Base-by-base conservation (phyloP, 2,113 vertebrate species). In the Aramus guarauna region DNA sequence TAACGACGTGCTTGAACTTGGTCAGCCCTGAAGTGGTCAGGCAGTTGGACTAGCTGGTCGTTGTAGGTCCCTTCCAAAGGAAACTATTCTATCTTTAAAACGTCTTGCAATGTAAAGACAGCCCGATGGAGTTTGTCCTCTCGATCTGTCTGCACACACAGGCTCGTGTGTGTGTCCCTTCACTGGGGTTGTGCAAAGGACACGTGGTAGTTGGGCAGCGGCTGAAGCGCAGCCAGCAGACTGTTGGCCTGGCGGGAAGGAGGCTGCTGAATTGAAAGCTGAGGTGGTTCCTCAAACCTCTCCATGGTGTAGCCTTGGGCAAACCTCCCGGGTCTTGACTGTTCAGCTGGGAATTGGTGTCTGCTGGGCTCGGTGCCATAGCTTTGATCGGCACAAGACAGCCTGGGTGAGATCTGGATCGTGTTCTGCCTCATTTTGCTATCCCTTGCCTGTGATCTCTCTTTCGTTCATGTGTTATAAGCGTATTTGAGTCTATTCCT, bases 171-270 rank as follows among this genome's bases (percentile, higher is more conserved):
- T 7, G 24, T 32, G 48, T 62, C 73, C 47, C 22, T 77, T 48
- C 6, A 1, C 17, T n/a, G 29, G 21, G 34, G 10, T 5, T 62
- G 72, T 23, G 36, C 64, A 37, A 18, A 36, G 48, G 39, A 15
- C 47, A n/a, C 0, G 2, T 11, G 23, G 41, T 21, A 20, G 34
- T 4, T 30, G 77, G 41, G 66, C 24, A 37, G 52, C 1, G 2
- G 59, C 58, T 59, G 59, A 84, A 73, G 62, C 7, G 43, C 41
- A 73, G 60, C 41, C 2, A 2, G 37, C 15, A 78, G 45, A 6
- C 59, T 63, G 41, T 36, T 53, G 47, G 34, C 34, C 13, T 81
- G 41, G 55, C 1, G 3, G 52, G 20, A 10, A 37, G 37, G 69
- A 77, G n/a, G 22, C 45, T 62, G 64, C 64, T 48, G 36, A 19